Percentiles rank a stretch among this genome's conserved stretches.
Conservation (phyloP, 2,797 vertebrate genomes). For the Clarias pachynema region DNA sequence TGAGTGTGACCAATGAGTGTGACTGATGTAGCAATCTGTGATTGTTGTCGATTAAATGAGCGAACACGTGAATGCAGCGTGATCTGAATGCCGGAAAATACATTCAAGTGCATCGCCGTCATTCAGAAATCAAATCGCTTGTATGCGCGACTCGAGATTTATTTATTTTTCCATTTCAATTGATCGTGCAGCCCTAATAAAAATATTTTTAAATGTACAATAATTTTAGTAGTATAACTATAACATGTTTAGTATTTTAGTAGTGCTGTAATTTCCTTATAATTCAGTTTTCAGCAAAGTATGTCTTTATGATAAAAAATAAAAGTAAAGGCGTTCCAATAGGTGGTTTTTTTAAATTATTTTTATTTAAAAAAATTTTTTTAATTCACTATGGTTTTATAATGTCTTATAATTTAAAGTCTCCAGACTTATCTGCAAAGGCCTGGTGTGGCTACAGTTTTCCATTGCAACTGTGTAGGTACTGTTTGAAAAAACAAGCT, state of each 20-base stretch:
- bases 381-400: neutral
- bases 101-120: no score
- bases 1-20: no score
- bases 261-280: neutral
- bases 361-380: no score
- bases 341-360: neutral
- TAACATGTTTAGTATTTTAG: neutral
- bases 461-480: neutral
- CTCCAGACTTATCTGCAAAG: neutral
- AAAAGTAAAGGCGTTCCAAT: neutral
- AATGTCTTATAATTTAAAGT: neutral
- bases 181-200: neutral
- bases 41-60: no score
- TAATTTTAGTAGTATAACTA: no score
- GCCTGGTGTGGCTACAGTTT: neutral
- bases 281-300: neutral
- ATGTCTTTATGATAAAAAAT: neutral
- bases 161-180: no score
- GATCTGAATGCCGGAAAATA: no score
- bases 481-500: neutral
- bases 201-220: neutral
- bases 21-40: no score
- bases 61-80: no score
- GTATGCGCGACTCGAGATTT: no score
- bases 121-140: no score